These are phyloP conservation scores for Drosophila paranaensis DNA, from an alignment of 2,888 invertebrate genomes.

Conservation along the genomic window DNA sequence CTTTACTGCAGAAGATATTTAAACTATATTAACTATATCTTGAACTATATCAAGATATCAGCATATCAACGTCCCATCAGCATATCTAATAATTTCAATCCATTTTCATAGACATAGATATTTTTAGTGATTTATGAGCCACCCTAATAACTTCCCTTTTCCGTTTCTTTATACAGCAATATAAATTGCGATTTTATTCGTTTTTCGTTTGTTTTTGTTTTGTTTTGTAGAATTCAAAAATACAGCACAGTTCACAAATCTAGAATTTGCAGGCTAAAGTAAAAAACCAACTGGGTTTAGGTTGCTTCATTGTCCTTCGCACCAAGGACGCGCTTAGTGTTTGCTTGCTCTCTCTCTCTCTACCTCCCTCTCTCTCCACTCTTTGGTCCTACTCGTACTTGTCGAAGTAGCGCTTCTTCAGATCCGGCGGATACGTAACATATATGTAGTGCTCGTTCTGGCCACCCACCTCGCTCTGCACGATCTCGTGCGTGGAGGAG, in stretches of 20 bases:
- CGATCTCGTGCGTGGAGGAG: constrained; percentile 84
- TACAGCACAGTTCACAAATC: constrained; percentile 80
- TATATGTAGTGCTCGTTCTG: constrained; percentile 93
- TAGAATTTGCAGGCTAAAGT: constrained; percentile 78
- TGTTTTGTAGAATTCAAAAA: constrained; percentile 70
- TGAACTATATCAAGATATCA: not conserved
- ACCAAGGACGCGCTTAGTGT: constrained; percentile 18
- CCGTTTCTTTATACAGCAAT: constrained; percentile 56
- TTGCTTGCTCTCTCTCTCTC: constrained; percentile 46
- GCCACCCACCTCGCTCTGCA: constrained; percentile 86
- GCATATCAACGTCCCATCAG: not conserved
- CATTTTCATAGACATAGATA: too few species aligned
- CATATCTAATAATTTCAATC: not conserved
- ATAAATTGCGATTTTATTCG: constrained; percentile 69
- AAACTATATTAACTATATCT: not conserved
- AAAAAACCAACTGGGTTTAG: constrained; percentile 64
- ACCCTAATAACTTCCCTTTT: not conserved
- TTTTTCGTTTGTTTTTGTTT: constrained; percentile 1
- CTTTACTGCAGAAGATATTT: not conserved
- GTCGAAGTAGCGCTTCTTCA: constrained; percentile 92
- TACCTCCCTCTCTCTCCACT: constrained; percentile 11
- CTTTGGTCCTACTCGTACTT: constrained; percentile 76
- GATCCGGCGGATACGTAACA: constrained; percentile 94
- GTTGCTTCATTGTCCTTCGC: constrained; percentile 15
- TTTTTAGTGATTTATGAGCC: too few species aligned